Conservation (phyloP, 2,888 invertebrate species). For the Amorpha juglandis region DNA sequence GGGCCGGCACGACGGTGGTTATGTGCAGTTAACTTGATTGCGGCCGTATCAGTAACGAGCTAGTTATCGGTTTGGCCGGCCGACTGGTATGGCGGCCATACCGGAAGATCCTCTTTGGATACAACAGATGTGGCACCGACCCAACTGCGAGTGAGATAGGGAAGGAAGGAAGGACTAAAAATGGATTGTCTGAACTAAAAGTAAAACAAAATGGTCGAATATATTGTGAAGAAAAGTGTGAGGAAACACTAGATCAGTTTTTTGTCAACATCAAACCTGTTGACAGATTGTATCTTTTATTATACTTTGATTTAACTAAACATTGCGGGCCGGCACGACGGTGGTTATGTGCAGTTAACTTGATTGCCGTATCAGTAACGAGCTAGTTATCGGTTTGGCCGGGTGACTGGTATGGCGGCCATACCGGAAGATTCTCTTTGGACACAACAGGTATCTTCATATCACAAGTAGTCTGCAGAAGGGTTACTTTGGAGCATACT, state of each 20-base stretch:
- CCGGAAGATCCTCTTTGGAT: conserved; percentile 6
- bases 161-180: no score
- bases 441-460: conserved; percentile 11
- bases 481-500: background rate
- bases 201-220: no score
- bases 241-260: no score
- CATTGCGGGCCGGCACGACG: background rate
- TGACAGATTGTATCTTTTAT: background rate
- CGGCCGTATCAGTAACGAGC: conserved; percentile 18
- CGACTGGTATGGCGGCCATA: background rate
- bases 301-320: background rate
- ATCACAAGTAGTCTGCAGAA: background rate
- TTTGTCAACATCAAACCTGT: no score
- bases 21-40: conserved; percentile 21
- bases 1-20: background rate
- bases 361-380: conserved; percentile 20
- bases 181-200: no score
- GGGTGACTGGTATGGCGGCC: background rate
- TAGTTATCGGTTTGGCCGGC: conserved; percentile 15
- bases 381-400: conserved; percentile 18
- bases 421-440: conserved; percentile 4
- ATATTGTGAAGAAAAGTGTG: no score
- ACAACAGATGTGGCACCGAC: no score
- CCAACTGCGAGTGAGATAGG: no score
- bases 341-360: conserved; percentile 17